A percentile compares a stretch with the other conserved stretches of the same genome.
phyloP scores from a whole-genome alignment of 1,140 invertebrate genomes.

The Cotesia vestalis region DNA sequence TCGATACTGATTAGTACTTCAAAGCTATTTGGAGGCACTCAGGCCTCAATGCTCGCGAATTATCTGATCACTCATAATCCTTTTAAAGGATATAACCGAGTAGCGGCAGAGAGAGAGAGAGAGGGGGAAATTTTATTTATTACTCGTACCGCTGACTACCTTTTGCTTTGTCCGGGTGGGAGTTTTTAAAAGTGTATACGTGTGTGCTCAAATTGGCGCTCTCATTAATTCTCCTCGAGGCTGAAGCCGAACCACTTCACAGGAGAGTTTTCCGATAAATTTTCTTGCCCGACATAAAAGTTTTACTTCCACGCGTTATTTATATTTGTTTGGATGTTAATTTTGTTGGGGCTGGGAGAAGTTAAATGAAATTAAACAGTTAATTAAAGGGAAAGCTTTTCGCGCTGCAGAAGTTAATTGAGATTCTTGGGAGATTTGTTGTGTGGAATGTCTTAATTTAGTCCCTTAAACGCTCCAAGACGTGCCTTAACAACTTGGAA shows the following conservation, averaged over 20 bases:
- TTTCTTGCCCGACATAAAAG: slow-evolving; percentile 1
- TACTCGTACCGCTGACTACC: slow-evolving; percentile 28
- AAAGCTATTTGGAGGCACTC: slow-evolving; percentile 48
- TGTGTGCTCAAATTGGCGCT: slow-evolving; percentile 51
- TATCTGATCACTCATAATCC: slow-evolving; percentile 47
- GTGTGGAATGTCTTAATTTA: slow-evolving; percentile 68
- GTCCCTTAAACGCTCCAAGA: slow-evolving; percentile 65
- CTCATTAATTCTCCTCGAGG: slow-evolving; percentile 35
- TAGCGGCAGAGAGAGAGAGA: too few relatives aligned
- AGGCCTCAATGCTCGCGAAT: slow-evolving; percentile 29
- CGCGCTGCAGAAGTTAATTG: slow-evolving; percentile 60
- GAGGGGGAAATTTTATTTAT: neutral
- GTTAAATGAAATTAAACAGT: slow-evolving; percentile 67
- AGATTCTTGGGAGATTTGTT: slow-evolving; percentile 68
- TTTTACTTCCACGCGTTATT: neutral
- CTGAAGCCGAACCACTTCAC: neutral
- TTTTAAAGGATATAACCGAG: neutral
- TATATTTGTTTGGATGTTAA: neutral
- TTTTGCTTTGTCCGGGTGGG: slow-evolving; percentile 31
- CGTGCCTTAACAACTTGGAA: slow-evolving; percentile 67
- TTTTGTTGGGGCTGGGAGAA: slow-evolving; percentile 41
- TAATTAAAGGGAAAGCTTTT: slow-evolving; percentile 59
- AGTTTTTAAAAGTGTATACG: slow-evolving; percentile 41
- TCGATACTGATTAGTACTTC: slow-evolving; percentile 64
- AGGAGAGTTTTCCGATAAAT: slow-evolving; percentile 20